Percentiles rank a stretch among this genome's conserved stretches.
These are phyloP conservation scores for Okapia johnstoni DNA, from an alignment of 2,113 vertebrate species.

Conservation along the genomic window DNA sequence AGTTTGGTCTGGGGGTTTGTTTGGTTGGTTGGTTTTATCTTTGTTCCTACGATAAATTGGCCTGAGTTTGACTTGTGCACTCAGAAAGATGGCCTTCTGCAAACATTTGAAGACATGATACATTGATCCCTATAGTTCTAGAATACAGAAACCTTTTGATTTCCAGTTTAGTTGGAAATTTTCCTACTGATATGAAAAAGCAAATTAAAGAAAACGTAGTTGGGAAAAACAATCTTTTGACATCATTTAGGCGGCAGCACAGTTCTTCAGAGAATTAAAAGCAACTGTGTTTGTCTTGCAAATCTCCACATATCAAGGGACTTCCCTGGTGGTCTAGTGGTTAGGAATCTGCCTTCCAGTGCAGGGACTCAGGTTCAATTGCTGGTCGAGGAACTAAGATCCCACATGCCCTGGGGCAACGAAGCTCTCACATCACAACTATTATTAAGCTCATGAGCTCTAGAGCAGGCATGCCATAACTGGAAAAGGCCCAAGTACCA, in stretches of 20 bases:
- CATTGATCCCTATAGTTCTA: background rate
- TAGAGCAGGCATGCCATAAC: background rate
- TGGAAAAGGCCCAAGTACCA: background rate
- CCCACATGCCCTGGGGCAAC: background rate
- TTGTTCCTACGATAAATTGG: background rate
- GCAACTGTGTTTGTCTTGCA: background rate
- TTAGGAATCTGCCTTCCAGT: background rate
- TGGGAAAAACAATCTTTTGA: background rate
- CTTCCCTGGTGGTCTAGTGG: background rate
- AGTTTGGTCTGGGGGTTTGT: background rate
- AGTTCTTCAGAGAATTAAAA: background rate
- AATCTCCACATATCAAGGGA: background rate
- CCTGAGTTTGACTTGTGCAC: background rate
- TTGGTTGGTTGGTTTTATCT: background rate
- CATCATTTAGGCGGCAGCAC: background rate
- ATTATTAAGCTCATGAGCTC: background rate
- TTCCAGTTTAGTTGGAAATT: background rate
- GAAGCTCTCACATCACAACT: background rate
- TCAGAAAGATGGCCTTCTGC: background rate
- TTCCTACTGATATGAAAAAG: background rate
- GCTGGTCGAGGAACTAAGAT: background rate
- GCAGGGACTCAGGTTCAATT: background rate
- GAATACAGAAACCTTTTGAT: background rate
- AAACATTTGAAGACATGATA: background rate
- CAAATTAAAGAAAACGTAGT: background rate